Base-by-base conservation (phyloP, 2,888 invertebrate genomes). In the Papilio demoleus region DNA sequence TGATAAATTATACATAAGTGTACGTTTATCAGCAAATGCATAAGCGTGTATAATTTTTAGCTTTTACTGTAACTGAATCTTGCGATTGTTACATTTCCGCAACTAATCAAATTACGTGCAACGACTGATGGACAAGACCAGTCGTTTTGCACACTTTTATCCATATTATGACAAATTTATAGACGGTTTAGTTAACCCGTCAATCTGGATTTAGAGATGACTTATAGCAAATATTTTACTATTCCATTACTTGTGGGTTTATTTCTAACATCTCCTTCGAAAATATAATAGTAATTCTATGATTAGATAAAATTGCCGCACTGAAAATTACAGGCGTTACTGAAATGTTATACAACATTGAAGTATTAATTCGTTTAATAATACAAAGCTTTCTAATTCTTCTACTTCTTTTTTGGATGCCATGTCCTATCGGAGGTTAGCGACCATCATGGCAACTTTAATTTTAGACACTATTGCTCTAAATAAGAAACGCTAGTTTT, bases 291-390 rank as follows among this genome's bases (percentile, higher is more conserved):
- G 47, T 47, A 11, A 2, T 45, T 19, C 4, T 17, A 22, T 12
- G 4, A 47, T 47, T 47, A 22, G 22, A 47, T 22, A 38, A 60
- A 50, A 50, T 66, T 66, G 66, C 66, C 12, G 60, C 38, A 9
- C 8, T 38, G 2, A 50, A 60, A 24, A 14, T 50, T 14, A 50
- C 66, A 66, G 66, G 66, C 66, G 66, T 36, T 19, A 34, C 8
- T 19, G 24, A n/a, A 6, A 45, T 38, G 3, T 14, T 12, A 38
- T 12, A 17, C n/a, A 45, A n/a, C 27, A 24, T 38, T n/a, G 4
- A 24, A 60, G 14, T 24, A 40, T 9, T 17, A 17, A 6, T 5
- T 17, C 12, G 31, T 31, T 31, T 31, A n/a, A n/a, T n/a, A n/a
- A n/a, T n/a, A n/a, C n/a, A n/a, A n/a, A n/a, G n/a, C n/a, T n/a